phyloP scores from a whole-genome alignment of 2,113 vertebrate genomes.

The Benitochromis conjunctus region DNA sequence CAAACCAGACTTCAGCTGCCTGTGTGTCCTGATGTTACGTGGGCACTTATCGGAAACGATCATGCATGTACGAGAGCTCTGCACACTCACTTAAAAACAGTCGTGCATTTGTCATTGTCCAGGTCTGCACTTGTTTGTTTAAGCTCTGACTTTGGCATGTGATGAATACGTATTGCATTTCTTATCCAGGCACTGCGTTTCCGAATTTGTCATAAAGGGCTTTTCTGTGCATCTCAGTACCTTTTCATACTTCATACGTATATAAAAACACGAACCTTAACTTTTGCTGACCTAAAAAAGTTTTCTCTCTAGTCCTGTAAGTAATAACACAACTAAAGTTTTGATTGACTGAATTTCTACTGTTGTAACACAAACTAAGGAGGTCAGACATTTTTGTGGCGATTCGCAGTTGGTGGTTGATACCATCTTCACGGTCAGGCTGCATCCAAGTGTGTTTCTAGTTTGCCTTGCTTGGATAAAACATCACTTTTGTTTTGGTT shows the following conservation, averaged over 20 bases:
- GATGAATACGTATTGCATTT: constrained; percentile 23
- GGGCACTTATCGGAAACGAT: constrained; percentile 49
- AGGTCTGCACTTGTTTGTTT: constrained; percentile 56
- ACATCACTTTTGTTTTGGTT: constrained; percentile 64
- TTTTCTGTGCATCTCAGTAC: not conserved
- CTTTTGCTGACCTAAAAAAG: not conserved
- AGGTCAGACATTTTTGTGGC: constrained; percentile 32
- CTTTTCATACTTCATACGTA: not conserved
- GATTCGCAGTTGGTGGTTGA: constrained; percentile 34
- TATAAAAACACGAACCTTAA: not conserved
- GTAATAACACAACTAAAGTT: not conserved
- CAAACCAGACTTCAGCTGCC: constrained; percentile 58
- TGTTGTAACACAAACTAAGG: not conserved
- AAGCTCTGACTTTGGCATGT: constrained; percentile 22
- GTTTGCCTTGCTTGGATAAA: constrained; percentile 64
- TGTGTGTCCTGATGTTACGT: constrained; percentile 61
- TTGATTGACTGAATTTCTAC: not conserved
- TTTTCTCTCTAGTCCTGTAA: not conserved
- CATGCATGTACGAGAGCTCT: constrained; percentile 39
- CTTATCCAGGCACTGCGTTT: constrained; percentile 1
- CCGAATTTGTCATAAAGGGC: not conserved
- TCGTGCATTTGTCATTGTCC: constrained; percentile 50
- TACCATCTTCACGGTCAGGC: constrained; percentile 55
- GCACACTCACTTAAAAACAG: constrained; percentile 38
- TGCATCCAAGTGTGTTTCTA: constrained; percentile 58